phyloP scores from a whole-genome alignment of 64 coral and sea anemone species.

The Stichodactyla mertensii region DNA sequence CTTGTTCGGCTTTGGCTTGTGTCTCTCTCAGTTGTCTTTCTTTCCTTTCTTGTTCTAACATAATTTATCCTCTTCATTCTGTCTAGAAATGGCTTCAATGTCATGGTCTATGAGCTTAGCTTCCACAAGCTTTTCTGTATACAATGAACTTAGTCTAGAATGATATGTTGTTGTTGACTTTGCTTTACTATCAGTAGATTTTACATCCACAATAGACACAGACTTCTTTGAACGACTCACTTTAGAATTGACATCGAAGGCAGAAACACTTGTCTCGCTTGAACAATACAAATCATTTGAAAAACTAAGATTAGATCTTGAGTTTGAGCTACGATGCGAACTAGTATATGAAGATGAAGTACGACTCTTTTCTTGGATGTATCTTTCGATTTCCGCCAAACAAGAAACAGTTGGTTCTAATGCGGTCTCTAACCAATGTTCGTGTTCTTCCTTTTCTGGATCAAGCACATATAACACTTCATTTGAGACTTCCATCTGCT shows the following conservation, averaged over 20 bases:
- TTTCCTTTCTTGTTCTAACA: conserved; percentile 18
- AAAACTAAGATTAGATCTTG: not conserved
- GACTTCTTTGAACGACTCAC: not conserved
- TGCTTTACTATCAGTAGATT: not conserved
- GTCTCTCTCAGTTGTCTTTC: conserved; percentile 35
- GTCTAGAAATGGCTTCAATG: not conserved
- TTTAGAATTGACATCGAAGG: not conserved
- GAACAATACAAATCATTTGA: not conserved
- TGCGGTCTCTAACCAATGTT: not conserved
- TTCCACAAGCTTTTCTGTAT: not conserved
- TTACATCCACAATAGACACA: not conserved
- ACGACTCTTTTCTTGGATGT: not conserved
- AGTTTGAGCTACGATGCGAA: not conserved
- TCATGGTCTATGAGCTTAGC: conserved; percentile 23
- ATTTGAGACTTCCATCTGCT: conserved; percentile 6
- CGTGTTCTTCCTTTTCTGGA: conserved; percentile 6
- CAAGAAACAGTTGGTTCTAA: not conserved
- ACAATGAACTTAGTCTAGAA: conserved; percentile 3
- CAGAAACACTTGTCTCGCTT: not conserved
- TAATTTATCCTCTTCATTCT: conserved; percentile 7
- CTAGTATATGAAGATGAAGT: not conserved
- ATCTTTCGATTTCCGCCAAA: conserved; percentile 3
- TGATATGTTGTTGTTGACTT: not conserved
- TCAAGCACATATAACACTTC: conserved; percentile 3
- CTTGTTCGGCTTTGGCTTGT: conserved; percentile 17